These are phyloP conservation scores for Punctoribates punctum DNA, from an alignment of 2,888 invertebrate genomes.

Conservation along the genomic window DNA sequence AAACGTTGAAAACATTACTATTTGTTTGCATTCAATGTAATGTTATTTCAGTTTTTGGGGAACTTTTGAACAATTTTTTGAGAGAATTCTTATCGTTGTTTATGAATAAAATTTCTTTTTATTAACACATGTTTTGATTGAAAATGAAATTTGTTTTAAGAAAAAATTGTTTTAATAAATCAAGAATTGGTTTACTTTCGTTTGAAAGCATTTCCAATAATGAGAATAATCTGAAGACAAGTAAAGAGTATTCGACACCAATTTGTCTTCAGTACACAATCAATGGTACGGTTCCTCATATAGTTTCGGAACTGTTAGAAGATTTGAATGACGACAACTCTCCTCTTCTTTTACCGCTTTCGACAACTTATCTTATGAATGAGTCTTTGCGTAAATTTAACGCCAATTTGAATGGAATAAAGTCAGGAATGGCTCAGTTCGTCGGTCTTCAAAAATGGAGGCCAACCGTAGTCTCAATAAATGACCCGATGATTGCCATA, in stretches of 20 bases:
- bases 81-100: too few relatives aligned
- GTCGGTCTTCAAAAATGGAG: slow-evolving; percentile 61
- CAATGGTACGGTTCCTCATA: slow-evolving; percentile 77
- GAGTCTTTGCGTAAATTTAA: slow-evolving; percentile 64
- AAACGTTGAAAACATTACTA: too few relatives aligned
- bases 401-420: slow-evolving; percentile 58
- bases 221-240: slow-evolving; percentile 51
- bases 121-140: neutral
- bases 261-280: slow-evolving; percentile 61
- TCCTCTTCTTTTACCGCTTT: slow-evolving; percentile 68
- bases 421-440: slow-evolving; percentile 60
- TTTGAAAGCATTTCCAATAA: neutral
- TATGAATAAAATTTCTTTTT: too few relatives aligned
- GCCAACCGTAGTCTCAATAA: slow-evolving; percentile 60
- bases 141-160: slow-evolving; percentile 70
- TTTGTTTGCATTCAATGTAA: neutral
- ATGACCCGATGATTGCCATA: slow-evolving; percentile 66
- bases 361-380: slow-evolving; percentile 64
- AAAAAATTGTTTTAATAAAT: slow-evolving; percentile 41
- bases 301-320: slow-evolving; percentile 57
- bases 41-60: neutral
- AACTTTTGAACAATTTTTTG: too few relatives aligned
- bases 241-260: slow-evolving; percentile 44
- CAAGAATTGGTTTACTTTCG: slow-evolving; percentile 59
- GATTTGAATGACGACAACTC: slow-evolving; percentile 49